phyloP scores from a whole-genome alignment of 2,797 vertebrate species.

The Microcaecilia unicolor region DNA sequence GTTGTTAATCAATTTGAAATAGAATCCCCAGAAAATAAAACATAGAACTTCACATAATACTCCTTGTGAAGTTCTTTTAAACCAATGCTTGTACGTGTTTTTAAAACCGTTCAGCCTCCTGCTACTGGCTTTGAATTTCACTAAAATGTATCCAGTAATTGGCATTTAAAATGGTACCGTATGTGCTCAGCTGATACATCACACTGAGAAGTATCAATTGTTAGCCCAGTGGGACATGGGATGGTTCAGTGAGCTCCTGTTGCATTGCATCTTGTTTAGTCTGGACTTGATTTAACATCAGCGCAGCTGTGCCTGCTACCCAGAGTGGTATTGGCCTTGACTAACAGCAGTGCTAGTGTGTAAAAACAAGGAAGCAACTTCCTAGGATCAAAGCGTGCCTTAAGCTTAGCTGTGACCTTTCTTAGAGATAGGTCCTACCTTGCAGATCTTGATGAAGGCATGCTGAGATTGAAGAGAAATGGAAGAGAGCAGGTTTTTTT shows the following conservation, averaged over 20 bases:
- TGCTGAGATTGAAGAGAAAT: not conserved
- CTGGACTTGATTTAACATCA: constrained; percentile 16
- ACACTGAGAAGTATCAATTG: constrained; percentile 6
- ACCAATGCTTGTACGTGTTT: constrained; percentile 1
- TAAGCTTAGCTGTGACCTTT: not conserved
- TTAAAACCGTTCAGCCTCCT: not conserved
- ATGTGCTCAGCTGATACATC: constrained; percentile 4
- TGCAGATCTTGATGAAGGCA: not conserved
- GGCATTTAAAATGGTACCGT: constrained; percentile 5
- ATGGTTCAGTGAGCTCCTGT: constrained; percentile 7
- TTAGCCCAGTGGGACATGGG: constrained; percentile 6
- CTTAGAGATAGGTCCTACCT: not conserved
- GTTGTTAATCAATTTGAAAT: too few relatives aligned
- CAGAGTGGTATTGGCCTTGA: constrained; percentile 6
- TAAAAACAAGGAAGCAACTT: constrained; percentile 13
- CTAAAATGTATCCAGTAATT: constrained; percentile 12
- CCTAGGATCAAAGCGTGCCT: constrained; percentile 15
- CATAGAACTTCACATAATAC: too few relatives aligned
- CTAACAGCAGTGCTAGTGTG: constrained; percentile 1
- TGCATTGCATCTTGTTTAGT: constrained; percentile 14
- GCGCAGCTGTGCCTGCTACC: constrained; percentile 1
- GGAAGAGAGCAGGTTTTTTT: too few relatives aligned
- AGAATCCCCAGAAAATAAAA: too few relatives aligned
- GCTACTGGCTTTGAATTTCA: constrained; percentile 12
- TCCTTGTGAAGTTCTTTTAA: constrained; percentile 1